A percentile compares a stretch with the other conserved stretches of the same genome.
Conservation (phyloP, 2,888 invertebrate species). For the Panopea generosa region DNA sequence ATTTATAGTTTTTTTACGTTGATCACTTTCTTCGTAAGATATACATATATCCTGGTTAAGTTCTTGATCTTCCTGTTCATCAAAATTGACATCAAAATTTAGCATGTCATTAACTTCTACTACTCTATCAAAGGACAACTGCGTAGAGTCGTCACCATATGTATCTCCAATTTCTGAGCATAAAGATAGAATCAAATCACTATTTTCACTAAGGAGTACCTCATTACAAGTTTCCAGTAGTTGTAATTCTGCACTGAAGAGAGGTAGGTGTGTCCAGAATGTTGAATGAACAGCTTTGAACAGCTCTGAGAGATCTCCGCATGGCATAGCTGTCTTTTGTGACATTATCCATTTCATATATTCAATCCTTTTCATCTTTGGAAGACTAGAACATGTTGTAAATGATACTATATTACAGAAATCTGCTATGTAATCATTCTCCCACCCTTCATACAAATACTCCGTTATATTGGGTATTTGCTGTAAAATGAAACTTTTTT, state of each 20-base stretch:
- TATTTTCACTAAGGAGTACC: neutral
- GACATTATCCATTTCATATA: neutral
- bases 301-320: neutral
- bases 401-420: conserved; percentile 32
- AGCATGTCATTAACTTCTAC: too few relatives aligned
- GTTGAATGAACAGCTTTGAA: conserved; percentile 26
- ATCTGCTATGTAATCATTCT: conserved; percentile 38
- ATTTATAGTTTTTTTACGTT: too few relatives aligned
- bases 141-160: too few relatives aligned
- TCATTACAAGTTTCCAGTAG: conserved; percentile 25
- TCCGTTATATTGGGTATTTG: conserved; percentile 16
- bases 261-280: conserved; percentile 11
- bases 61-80: too few relatives aligned
- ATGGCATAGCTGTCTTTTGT: neutral
- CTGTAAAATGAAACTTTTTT: conserved; percentile 39
- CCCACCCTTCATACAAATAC: conserved; percentile 6
- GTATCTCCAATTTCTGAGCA: too few relatives aligned
- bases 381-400: neutral
- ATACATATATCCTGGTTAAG: too few relatives aligned
- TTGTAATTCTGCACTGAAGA: conserved; percentile 22
- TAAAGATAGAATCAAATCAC: too few relatives aligned
- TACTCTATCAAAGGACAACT: too few relatives aligned
- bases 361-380: neutral
- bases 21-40: too few relatives aligned
- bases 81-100: too few relatives aligned